phyloP scores from a whole-genome alignment of 2,888 invertebrate species.

The Reticulitermes lucifugus region DNA sequence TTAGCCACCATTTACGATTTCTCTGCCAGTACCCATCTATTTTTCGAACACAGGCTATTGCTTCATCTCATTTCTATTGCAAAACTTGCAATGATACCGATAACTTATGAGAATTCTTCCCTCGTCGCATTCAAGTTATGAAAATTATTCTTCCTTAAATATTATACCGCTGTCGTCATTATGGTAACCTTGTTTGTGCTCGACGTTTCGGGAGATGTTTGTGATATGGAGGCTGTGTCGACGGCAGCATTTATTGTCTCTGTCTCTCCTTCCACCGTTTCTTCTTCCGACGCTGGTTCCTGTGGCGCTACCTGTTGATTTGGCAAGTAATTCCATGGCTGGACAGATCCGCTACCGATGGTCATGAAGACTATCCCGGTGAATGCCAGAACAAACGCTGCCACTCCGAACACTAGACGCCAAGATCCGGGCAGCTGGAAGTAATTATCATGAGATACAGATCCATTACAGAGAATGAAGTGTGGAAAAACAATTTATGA shows the following conservation, averaged over 20 bases:
- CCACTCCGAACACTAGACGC: conserved; percentile 70
- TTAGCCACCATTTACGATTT: too few species aligned
- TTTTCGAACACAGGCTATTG: too few species aligned
- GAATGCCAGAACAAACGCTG: conserved; percentile 68
- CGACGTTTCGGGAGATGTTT: not conserved
- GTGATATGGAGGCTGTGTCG: not conserved
- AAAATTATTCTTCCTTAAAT: not conserved
- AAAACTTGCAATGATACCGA: too few species aligned
- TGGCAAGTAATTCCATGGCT: conserved; percentile 67
- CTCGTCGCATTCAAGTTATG: too few species aligned
- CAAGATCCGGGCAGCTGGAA: conserved; percentile 69
- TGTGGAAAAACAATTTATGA: too few species aligned
- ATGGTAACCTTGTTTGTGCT: not conserved
- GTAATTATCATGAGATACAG: too few species aligned
- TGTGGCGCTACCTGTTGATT: too few species aligned
- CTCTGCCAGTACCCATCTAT: too few species aligned
- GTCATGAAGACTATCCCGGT: conserved; percentile 69
- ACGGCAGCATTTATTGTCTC: not conserved
- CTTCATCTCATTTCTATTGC: too few species aligned
- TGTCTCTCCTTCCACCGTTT: not conserved
- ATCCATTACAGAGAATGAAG: too few species aligned
- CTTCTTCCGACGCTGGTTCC: not conserved
- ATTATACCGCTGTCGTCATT: not conserved
- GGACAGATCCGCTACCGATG: conserved; percentile 70
- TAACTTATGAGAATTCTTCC: too few species aligned